Evolutionary conservation across 2,888 invertebrate genomes (phyloP), one percentile per base, ranked within the genome.

Genomic region (Ectemnius cavifrons): DNA sequence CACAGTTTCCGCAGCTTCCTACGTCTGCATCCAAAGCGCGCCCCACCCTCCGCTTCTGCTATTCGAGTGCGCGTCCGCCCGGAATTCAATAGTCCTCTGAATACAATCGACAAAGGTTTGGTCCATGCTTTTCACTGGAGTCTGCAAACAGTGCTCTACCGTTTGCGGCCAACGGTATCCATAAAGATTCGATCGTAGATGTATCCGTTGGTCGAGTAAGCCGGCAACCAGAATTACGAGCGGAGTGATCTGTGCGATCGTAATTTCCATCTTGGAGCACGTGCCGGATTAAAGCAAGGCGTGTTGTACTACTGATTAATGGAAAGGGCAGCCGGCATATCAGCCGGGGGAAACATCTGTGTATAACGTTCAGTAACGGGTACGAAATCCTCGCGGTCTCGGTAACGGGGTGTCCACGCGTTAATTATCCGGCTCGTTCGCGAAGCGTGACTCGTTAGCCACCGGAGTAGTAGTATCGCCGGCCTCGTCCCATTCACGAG

Each of bases 401-500:
- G 37, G 80, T 83, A 84, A 86, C 82, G 84, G 64, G 81, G 79
- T 81, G 85, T 84, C 84, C 85, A 85, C 73, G 79, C 79, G 75
- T 84, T 87, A 88, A 88, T 89, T 87, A 87, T 84, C 77, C 78
- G 73, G 81, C 79, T 74, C 84, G 83, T 85, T 84, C 84, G 83
- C 84, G 83, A 85, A 87, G 86, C 85, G 86, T 86, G 84, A 86
- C 86, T 87, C 82, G 86, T 88, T 86, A 85, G 86, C 67, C 18
- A 23, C 52, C 37, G 37, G 37, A 37, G 37, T 37, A 37, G 37
- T 37, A 37, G 37, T 37, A 37, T 37, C 37, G 13, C 37, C 58
- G 62, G 62, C 47, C 60, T 45, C 47, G 46, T n/a, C 64, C 61
- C 65, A 61, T 61, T 27, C 52, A 16, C n/a, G 14, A 52, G 52